A percentile compares a stretch with the other conserved stretches of the same genome.
phyloP scores from a whole-genome alignment of 2,113 vertebrate species.

The Caranx ignobilis region DNA sequence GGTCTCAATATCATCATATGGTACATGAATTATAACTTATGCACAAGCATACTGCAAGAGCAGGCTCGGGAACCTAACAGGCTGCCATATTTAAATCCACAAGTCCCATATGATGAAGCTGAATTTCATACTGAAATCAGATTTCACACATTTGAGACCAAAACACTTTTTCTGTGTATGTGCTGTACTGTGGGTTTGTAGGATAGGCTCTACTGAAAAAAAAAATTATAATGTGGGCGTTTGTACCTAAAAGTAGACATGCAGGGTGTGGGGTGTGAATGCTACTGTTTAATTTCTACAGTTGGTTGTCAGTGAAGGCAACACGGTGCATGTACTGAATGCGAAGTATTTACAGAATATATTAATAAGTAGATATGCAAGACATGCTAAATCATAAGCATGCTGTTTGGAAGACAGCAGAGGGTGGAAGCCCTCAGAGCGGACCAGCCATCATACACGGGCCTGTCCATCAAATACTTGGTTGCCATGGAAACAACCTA shows the following conservation, averaged over 20 bases:
- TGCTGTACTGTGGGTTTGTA: slow-evolving; percentile 35
- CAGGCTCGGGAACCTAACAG: slow-evolving; percentile 1
- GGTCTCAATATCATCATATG: neutral
- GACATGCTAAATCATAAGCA: slow-evolving; percentile 39
- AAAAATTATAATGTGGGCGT: slow-evolving; percentile 47
- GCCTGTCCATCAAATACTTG: slow-evolving; percentile 82
- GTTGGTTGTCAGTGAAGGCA: slow-evolving; percentile 21
- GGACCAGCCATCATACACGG: slow-evolving; percentile 70
- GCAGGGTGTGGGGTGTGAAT: slow-evolving; percentile 33
- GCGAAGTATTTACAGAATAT: neutral
- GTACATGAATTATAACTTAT: neutral
- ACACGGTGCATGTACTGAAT: neutral
- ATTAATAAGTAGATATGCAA: slow-evolving; percentile 14
- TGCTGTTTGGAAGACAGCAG: slow-evolving; percentile 39
- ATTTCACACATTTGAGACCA: slow-evolving; percentile 26
- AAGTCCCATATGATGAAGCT: slow-evolving; percentile 16
- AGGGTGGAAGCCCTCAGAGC: slow-evolving; percentile 57
- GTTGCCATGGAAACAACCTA: slow-evolving; percentile 88
- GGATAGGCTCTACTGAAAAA: slow-evolving; percentile 15
- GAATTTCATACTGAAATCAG: slow-evolving; percentile 8
- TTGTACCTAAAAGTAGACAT: slow-evolving; percentile 49
- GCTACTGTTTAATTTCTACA: slow-evolving; percentile 28
- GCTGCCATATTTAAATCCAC: slow-evolving; percentile 19
- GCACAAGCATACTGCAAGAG: neutral
- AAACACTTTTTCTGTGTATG: slow-evolving; percentile 33